These are phyloP conservation scores for Elymnias hypermnestra DNA, from an alignment of 1,140 invertebrate species.

Conservation along the genomic window DNA sequence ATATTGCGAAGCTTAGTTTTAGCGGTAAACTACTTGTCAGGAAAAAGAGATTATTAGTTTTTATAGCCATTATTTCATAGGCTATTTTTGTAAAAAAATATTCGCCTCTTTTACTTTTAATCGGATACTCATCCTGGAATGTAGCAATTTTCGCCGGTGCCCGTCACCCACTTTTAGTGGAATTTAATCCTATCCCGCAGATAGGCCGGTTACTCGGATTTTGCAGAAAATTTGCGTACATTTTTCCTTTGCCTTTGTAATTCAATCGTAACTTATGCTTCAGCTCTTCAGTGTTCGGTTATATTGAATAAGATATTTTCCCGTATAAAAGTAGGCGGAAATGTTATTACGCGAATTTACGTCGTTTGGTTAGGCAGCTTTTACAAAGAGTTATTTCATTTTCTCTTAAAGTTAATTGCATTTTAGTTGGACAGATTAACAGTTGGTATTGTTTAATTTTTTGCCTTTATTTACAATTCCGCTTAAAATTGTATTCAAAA, in stretches of 20 bases:
- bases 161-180: constrained; percentile 2
- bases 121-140: not conserved
- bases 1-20: too few species aligned
- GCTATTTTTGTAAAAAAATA: not conserved
- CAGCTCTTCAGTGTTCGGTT: not conserved
- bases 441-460: too few species aligned
- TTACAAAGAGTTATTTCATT: too few species aligned
- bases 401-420: too few species aligned
- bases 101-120: not conserved
- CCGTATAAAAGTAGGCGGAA: not conserved
- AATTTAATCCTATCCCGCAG: constrained; percentile 7
- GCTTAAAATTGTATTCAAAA: too few species aligned
- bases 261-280: constrained; percentile 8
- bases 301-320: constrained; percentile 5
- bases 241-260: constrained; percentile 10
- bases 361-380: not conserved
- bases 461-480: too few species aligned
- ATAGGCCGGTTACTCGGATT: constrained; percentile 3
- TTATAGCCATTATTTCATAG: too few species aligned
- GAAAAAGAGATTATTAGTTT: too few species aligned
- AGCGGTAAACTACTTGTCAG: too few species aligned
- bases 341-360: not conserved
- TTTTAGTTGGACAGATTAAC: too few species aligned
- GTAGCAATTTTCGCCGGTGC: not conserved
- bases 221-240: constrained; percentile 7